phyloP scores from a whole-genome alignment of 2,797 vertebrate genomes.

The Cuculus canorus region DNA sequence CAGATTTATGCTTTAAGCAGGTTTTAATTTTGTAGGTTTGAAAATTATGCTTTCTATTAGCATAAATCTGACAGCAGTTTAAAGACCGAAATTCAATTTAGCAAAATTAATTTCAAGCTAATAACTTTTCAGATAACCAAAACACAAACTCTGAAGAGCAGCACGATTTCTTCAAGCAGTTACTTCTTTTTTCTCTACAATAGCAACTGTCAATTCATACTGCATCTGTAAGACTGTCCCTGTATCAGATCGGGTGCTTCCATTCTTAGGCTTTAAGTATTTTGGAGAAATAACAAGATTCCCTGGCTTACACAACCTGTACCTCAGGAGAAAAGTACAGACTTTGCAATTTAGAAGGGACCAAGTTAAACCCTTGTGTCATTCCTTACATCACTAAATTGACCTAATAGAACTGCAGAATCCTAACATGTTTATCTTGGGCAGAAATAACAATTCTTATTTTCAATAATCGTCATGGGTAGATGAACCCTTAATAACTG shows the following conservation, averaged over 20 bases:
- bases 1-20: background rate
- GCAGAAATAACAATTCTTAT: background rate
- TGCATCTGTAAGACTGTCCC: background rate
- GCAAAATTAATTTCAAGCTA: background rate
- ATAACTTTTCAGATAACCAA: conserved; percentile 29
- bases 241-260: background rate
- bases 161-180: background rate
- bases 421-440: background rate
- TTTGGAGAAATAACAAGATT: background rate
- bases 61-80: background rate
- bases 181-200: conserved; percentile 1
- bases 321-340: background rate
- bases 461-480: background rate
- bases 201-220: background rate
- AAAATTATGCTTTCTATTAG: conserved; percentile 21
- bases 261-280: background rate
- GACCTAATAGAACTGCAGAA: background rate
- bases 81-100: background rate
- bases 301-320: background rate
- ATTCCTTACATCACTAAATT: background rate
- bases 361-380: background rate
- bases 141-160: conserved; percentile 11
- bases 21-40: background rate
- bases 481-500: background rate
- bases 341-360: background rate